phyloP scores from a whole-genome alignment of 2,113 vertebrate species.

The Myotis lucifugus region DNA sequence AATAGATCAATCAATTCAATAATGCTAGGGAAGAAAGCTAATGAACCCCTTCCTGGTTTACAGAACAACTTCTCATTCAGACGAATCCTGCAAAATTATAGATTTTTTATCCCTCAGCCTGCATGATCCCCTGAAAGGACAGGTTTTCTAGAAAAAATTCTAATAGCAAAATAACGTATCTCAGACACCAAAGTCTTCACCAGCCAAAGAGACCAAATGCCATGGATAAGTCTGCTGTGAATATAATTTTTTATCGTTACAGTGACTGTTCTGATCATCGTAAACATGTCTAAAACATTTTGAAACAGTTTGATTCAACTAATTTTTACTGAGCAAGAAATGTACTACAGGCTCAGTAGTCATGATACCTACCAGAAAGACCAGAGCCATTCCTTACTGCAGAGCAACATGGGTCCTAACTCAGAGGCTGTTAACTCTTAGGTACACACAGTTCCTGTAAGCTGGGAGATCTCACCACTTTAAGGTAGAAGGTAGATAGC shows the following conservation, averaged over 20 bases:
- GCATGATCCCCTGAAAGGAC: not conserved
- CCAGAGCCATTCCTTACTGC: not conserved
- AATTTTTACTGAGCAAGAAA: slow-evolving; percentile 1
- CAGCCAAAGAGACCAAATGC: not conserved
- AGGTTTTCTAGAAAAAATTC: slow-evolving; percentile 23
- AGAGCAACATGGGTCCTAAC: not conserved
- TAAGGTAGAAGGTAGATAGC: not conserved
- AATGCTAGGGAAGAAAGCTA: not conserved
- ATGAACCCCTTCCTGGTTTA: not conserved
- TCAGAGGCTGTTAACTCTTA: not conserved
- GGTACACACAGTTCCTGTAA: not conserved
- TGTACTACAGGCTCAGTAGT: not conserved
- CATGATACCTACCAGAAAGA: not conserved
- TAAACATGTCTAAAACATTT: not conserved
- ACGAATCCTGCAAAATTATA: not conserved
- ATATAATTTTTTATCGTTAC: not conserved
- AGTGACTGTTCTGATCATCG: not conserved
- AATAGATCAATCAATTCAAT: not conserved
- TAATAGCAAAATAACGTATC: not conserved
- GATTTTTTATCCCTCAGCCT: not conserved
- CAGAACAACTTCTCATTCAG: not conserved
- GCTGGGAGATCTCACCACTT: not conserved
- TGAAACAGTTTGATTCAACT: not conserved
- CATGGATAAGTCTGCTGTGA: not conserved
- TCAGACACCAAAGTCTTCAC: not conserved